A percentile compares a stretch with the other conserved stretches of the same genome.
These are phyloP conservation scores for Sebastes steindachneri DNA, from an alignment of 2,797 vertebrate genomes.

Conservation along the genomic window DNA sequence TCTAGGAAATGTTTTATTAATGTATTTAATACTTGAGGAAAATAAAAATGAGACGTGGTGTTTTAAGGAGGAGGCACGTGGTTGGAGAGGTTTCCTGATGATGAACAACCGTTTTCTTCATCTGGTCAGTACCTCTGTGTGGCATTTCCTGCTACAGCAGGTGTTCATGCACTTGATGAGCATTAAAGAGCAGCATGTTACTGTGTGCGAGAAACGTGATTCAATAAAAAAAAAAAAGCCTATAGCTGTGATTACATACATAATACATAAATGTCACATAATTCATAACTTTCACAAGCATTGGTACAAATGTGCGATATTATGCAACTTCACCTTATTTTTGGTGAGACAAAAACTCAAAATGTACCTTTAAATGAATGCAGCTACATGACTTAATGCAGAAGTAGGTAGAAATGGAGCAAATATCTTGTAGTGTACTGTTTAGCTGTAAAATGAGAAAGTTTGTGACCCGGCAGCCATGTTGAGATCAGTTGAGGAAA, in stretches of 20 bases:
- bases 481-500: too few species aligned
- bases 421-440: too few species aligned
- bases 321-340: background rate
- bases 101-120: slow-evolving; percentile 42
- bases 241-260: slow-evolving; percentile 19
- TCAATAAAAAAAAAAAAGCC: slow-evolving; percentile 20
- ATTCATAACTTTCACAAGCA: background rate
- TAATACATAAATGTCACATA: slow-evolving; percentile 27
- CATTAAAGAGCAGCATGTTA: slow-evolving; percentile 27
- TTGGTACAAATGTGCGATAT: background rate
- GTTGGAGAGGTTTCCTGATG: slow-evolving; percentile 17
- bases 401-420: too few species aligned
- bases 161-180: slow-evolving; percentile 17
- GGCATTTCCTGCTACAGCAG: slow-evolving; percentile 21
- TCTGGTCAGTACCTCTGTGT: slow-evolving; percentile 1
- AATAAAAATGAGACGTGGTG: slow-evolving; percentile 19
- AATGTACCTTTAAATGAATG: background rate
- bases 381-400: background rate
- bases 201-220: slow-evolving; percentile 15
- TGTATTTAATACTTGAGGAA: slow-evolving; percentile 26
- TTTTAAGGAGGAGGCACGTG: slow-evolving; percentile 1
- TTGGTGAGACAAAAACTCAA: background rate
- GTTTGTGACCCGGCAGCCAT: too few species aligned
- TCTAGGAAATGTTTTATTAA: slow-evolving; percentile 29
- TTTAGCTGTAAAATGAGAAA: too few species aligned